Base-by-base conservation (phyloP, 2,113 vertebrate genomes). In the Mirza zaza region DNA sequence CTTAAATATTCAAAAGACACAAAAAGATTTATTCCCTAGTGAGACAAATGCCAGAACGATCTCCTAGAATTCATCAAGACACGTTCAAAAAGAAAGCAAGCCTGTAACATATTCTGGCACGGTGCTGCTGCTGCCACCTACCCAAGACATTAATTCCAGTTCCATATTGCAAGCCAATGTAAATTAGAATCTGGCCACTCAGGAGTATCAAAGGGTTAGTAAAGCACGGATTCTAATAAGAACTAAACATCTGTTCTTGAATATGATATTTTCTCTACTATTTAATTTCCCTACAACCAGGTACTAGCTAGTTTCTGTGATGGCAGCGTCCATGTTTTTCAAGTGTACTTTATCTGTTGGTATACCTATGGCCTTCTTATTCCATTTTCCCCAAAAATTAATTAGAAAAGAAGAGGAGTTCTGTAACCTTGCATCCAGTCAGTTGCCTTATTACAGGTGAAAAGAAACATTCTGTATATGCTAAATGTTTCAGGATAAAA, bases 1-100 rank as follows among this genome's bases (percentile, higher is more conserved):
- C 61, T 92, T 83, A 57, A 68, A 95, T 83, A 95, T 82, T 85
- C 39, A 80, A 52, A 96, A 79, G 55, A n/a, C 80, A 90, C 83
- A 93, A 59, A 88, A 91, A 95, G 55, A 67, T 79, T 45, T 88
- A 91, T 88, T 91, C 61, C 52, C 87, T 57, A 80, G 32, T 14
- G 76, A 96, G 71, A 90, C 81, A 83, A 88, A 73, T 48, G 84
- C 48, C 42, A 55, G 20, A 92, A 52, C 6, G 14, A 59, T 34
- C 27, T 82, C 76, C 93, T 39, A 89, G 83, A 87, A 90, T 90
- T 52, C 88, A 95, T 20, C 63, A 80, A 57, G 75, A 96, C 21
- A 70, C 5, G 7, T 39, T 94, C 65, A 92, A 63, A 86, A 63
- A 85, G 80, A 84, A 90, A 77, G 80, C 34, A 63, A 90, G 80